Percentiles rank a stretch among this genome's conserved stretches.
phyloP scores from a whole-genome alignment of 2,797 vertebrate genomes.

The Megalops cyprinoides region DNA sequence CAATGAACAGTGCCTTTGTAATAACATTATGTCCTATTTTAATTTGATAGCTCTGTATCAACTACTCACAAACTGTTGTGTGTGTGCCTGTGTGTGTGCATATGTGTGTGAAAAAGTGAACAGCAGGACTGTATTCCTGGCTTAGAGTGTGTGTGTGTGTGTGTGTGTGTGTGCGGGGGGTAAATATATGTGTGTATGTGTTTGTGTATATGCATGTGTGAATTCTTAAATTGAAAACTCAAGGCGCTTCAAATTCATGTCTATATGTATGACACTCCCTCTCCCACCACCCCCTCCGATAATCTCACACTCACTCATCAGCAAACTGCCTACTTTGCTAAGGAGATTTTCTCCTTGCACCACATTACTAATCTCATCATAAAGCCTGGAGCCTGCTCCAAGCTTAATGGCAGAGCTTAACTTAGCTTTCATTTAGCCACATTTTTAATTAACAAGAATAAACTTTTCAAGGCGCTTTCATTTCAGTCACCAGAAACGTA shows the following conservation, averaged over 20 bases:
- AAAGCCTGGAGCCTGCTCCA: background rate
- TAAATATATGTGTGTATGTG: slow-evolving; percentile 4
- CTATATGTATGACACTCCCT: background rate
- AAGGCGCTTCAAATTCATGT: background rate
- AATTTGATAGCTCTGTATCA: too few relatives aligned
- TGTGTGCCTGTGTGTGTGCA: background rate
- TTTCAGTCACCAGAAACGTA: background rate
- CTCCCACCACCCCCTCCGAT: too few relatives aligned
- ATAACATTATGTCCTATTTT: too few relatives aligned
- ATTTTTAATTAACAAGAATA: background rate
- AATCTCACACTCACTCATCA: background rate
- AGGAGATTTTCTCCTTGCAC: background rate
- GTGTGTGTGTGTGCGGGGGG: background rate
- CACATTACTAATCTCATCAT: background rate
- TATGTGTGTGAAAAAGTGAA: too few relatives aligned
- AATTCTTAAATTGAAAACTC: too few relatives aligned
- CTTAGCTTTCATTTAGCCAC: background rate
- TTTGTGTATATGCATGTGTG: background rate
- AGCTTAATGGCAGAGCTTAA: background rate
- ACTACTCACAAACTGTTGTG: too few relatives aligned
- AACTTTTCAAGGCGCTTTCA: background rate
- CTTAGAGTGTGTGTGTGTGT: slow-evolving; percentile 13
- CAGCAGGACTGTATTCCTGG: too few relatives aligned
- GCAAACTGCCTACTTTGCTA: background rate
- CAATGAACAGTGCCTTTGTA: too few relatives aligned